phyloP scores from a whole-genome alignment of 2,888 invertebrate genomes.

The Calliopum simillimum region DNA sequence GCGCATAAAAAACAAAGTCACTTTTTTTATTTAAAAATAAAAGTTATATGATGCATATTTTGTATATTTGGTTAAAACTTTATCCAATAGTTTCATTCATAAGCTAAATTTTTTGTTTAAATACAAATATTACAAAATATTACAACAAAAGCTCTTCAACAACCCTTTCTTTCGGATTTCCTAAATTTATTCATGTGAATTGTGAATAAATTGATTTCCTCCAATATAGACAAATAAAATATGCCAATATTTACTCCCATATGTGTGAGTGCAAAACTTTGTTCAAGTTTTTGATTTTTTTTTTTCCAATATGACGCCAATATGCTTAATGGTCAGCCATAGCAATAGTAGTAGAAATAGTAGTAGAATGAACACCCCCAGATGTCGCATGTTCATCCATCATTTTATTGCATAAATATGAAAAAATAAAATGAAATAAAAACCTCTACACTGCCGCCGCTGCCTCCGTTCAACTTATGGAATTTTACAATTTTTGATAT shows the following conservation, averaged over 20 bases:
- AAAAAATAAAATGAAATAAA: not conserved
- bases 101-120: no score
- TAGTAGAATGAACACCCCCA: conserved; percentile 1
- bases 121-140: no score
- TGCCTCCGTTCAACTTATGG: no score
- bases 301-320: not conserved
- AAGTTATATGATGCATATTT: no score
- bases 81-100: no score
- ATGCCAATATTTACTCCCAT: conserved; percentile 19
- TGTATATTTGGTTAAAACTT: no score
- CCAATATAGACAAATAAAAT: conserved; percentile 17
- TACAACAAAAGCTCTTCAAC: not conserved
- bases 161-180: not conserved
- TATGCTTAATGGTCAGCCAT: not conserved
- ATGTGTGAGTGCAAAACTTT: conserved; percentile 15
- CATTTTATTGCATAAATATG: conserved; percentile 9
- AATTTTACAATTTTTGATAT: no score
- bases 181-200: conserved; percentile 11
- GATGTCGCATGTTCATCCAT: conserved; percentile 27
- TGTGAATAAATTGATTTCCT: conserved; percentile 26
- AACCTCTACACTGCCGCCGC: no score
- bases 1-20: no score
- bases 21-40: no score
- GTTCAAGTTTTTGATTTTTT: not conserved
- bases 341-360: not conserved